phyloP scores from a whole-genome alignment of 2,888 invertebrate genomes.

The Oasisia sp. region DNA sequence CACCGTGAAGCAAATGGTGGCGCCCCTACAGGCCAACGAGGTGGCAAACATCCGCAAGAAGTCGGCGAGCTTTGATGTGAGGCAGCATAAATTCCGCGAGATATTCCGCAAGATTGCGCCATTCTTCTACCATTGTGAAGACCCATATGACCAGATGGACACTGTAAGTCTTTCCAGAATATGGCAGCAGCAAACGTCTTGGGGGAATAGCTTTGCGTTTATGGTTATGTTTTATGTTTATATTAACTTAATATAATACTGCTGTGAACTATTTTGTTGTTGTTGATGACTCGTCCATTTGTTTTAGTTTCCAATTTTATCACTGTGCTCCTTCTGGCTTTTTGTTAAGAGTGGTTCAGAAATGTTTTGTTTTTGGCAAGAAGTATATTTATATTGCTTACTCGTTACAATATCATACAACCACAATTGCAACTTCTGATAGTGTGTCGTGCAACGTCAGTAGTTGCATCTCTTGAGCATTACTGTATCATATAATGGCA shows the following conservation, averaged over 20 bases:
- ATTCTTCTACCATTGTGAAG: conserved; percentile 62
- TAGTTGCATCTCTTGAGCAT: no score
- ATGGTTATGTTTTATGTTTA: background rate
- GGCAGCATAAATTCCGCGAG: conserved; percentile 86
- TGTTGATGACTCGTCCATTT: no score
- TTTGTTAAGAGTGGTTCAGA: no score
- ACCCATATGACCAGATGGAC: conserved; percentile 62
- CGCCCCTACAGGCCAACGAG: conserved; percentile 93
- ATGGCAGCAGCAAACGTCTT: background rate
- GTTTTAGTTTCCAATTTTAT: no score
- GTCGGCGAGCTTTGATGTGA: conserved; percentile 83
- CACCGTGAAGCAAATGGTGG: conserved; percentile 92
- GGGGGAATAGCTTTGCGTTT: background rate
- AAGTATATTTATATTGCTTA: no score
- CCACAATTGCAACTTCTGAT: no score
- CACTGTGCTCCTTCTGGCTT: no score
- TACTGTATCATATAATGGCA: no score
- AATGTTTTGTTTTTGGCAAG: no score
- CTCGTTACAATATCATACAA: no score
- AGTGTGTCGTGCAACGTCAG: no score
- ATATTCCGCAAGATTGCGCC: conserved; percentile 76
- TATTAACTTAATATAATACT: background rate
- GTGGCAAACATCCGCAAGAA: conserved; percentile 89
- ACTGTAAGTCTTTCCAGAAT: conserved; percentile 43
- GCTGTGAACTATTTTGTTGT: background rate